Base-by-base conservation (phyloP, 2,797 vertebrate species). In the Rhodeus uyekii region DNA sequence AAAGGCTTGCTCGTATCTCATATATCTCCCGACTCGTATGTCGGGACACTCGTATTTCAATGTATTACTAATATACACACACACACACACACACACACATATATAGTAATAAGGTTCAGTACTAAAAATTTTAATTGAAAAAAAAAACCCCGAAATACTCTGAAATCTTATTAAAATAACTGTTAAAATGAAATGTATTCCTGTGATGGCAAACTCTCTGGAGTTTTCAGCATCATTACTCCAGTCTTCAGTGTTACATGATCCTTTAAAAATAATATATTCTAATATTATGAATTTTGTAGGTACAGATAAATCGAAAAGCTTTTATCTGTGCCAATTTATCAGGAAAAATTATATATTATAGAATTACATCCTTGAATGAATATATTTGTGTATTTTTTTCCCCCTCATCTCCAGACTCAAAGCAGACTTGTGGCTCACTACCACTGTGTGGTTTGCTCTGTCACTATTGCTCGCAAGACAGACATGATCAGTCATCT, bases 361-460 rank as follows among this genome's bases (percentile, higher is more conserved):
- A 12, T 18, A 48, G 19, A 60, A 29, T 60, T 1, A 36, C 6
- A 38, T 55, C 4, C 22, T 73, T 8, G 32, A 38, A 73, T 53
- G 0, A 3, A 36, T 39, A 16, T 19, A 1, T 60, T 22, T 2
- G 5, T 67, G 27, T 72, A 64, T 73, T 13, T 73, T 38, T 58
- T 42, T 75, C 22, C 29, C 27, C 29, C n/a, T 67, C 50, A 67
- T 34, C 42, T 87, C 3, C 90, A 99, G 98, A 82, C 90, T 0
- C 72, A 92, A 74, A 92, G 92, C 32, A 94, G 97, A 84, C 92
- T 96, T 85, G 95, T 95, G 44, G 96, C 97, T 27, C 98, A 99
- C 92, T 99, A 98, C 89, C 98, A 99, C 89, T 99, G 98, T 8
- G 95, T 98, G 82, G 96, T 99, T 80, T 99, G 98, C 77, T 97